These are phyloP conservation scores for Gasterosteus aculeatus DNA, from an alignment of 2,113 vertebrate genomes.

Conservation along the genomic window DNA sequence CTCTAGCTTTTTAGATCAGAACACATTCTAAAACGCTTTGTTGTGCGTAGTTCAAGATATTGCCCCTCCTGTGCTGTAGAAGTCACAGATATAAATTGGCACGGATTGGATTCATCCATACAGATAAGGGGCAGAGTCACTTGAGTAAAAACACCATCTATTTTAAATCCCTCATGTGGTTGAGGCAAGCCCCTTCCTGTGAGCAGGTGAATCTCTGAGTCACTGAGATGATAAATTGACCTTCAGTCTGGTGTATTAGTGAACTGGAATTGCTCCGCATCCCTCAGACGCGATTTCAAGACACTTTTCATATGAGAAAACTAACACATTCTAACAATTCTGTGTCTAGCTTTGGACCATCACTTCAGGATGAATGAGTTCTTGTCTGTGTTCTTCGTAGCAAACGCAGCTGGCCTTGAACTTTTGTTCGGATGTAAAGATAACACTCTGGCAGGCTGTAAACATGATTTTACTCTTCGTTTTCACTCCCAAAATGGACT, in stretches of 20 bases:
- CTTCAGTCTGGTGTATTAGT: conserved; percentile 56
- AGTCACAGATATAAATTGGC: conserved; percentile 22
- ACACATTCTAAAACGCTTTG: not conserved
- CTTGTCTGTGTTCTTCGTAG: not conserved
- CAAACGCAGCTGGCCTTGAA: conserved; percentile 1
- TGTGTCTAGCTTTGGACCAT: not conserved
- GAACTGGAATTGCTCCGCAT: conserved; percentile 35
- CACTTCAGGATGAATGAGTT: conserved; percentile 13
- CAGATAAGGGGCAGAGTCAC: conserved; percentile 49
- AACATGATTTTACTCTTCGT: conserved; percentile 4
- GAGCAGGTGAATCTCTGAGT: conserved; percentile 58
- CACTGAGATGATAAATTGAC: conserved; percentile 64
- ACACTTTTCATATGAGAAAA: conserved; percentile 30
- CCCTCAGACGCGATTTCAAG: conserved; percentile 7
- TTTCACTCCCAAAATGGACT: conserved; percentile 36
- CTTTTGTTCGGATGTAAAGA: conserved; percentile 24
- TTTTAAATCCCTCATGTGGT: conserved; percentile 52
- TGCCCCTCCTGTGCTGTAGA: not conserved
- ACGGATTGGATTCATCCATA: conserved; percentile 31
- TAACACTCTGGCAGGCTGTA: conserved; percentile 22
- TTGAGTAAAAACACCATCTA: conserved; percentile 59
- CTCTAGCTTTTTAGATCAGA: not conserved
- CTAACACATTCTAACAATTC: conserved; percentile 18
- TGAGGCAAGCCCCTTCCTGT: conserved; percentile 26
- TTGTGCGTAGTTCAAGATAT: not conserved